Percentiles rank a stretch among this genome's conserved stretches.
Conservation (phyloP, 2,113 vertebrate species). For the Narcine bancroftii region DNA sequence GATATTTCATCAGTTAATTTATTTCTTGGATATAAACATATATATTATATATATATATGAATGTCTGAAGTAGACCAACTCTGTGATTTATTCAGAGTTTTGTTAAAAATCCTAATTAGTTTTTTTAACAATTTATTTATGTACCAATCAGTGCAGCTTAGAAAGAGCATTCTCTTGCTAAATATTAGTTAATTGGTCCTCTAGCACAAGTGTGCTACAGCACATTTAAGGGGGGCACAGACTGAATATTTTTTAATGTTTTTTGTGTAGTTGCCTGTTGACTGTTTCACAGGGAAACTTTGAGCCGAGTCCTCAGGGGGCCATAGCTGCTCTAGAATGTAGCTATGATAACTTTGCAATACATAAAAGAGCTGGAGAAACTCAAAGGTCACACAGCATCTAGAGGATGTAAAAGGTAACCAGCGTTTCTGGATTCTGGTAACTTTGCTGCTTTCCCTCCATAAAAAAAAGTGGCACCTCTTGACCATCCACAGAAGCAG, state of each 20-base stretch:
- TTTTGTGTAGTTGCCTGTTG: too few species aligned
- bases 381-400: too few species aligned
- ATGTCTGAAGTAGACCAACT: background rate
- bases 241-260: too few species aligned
- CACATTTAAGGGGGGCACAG: too few species aligned
- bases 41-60: background rate
- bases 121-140: background rate
- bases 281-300: too few species aligned
- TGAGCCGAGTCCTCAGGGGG: too few species aligned
- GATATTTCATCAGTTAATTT: conserved; percentile 18
- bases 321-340: too few species aligned
- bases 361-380: too few species aligned
- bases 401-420: too few species aligned
- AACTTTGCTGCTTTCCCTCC: background rate
- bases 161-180: background rate
- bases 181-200: background rate
- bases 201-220: too few species aligned
- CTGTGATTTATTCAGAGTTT: background rate
- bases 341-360: too few species aligned
- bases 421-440: too few species aligned
- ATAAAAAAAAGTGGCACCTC: background rate
- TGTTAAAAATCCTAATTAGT: background rate
- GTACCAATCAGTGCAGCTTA: background rate
- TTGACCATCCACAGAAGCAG: background rate
- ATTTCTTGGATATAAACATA: background rate